These are phyloP conservation scores for Thera britannica DNA, from an alignment of 2,888 invertebrate species.

Conservation along the genomic window DNA sequence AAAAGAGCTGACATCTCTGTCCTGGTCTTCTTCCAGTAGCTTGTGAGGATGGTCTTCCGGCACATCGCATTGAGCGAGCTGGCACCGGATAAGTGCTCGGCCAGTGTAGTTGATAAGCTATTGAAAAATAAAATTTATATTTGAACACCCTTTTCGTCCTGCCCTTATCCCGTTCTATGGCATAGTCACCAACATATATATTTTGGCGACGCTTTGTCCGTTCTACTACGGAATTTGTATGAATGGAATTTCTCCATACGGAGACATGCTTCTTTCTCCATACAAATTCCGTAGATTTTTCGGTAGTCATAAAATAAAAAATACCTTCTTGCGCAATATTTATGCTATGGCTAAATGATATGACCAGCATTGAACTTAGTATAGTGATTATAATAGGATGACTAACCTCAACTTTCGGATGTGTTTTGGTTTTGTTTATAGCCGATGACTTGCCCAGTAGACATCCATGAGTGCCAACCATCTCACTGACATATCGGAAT, in stretches of 20 bases:
- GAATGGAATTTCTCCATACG: too few relatives aligned
- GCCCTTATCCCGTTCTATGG: too few relatives aligned
- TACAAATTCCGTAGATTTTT: too few relatives aligned
- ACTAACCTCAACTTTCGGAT: constrained; percentile 90
- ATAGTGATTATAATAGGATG: neutral
- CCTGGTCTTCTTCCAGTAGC: constrained; percentile 87
- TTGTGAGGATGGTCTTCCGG: constrained; percentile 88
- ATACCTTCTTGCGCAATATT: too few relatives aligned
- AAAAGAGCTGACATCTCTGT: constrained; percentile 88
- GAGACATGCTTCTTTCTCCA: too few relatives aligned
- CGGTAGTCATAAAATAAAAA: too few relatives aligned
- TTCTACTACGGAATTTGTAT: too few relatives aligned
- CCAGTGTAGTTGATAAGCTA: constrained; percentile 72
- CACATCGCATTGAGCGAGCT: constrained; percentile 87
- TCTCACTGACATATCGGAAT: constrained; percentile 94
- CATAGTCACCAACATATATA: too few relatives aligned
- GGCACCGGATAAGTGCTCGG: constrained; percentile 88
- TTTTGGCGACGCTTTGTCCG: too few relatives aligned
- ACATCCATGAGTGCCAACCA: constrained; percentile 94
- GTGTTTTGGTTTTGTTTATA: constrained; percentile 86
- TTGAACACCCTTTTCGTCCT: neutral
- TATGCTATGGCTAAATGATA: too few relatives aligned
- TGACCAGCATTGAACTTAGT: too few relatives aligned
- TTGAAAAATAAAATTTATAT: neutral
- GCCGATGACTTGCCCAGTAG: constrained; percentile 86